phyloP scores from a whole-genome alignment of 2,888 invertebrate species.

The Subacronicta megacephala region DNA sequence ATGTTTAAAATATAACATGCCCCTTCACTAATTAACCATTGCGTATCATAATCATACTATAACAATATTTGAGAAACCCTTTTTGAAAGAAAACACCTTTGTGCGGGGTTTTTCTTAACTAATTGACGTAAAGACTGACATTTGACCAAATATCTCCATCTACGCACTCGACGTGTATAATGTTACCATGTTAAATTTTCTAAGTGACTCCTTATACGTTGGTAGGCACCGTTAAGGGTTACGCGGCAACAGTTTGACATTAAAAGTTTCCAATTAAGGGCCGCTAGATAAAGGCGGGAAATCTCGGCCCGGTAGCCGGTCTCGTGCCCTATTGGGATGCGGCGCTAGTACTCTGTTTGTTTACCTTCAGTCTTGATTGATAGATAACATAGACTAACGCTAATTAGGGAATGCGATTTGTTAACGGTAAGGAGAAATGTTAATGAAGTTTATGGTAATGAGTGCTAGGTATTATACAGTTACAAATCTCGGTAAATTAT shows the following conservation, averaged over 20 bases:
- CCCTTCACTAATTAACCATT: too few species aligned
- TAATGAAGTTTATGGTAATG: conserved; percentile 38
- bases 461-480: too few species aligned
- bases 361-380: conserved; percentile 58
- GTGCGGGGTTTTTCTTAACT: background rate
- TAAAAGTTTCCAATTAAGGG: conserved; percentile 69
- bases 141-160: conserved; percentile 46
- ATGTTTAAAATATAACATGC: too few species aligned
- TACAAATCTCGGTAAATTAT: too few species aligned
- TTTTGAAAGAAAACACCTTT: too few species aligned
- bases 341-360: conserved; percentile 49
- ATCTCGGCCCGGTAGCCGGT: conserved; percentile 49
- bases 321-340: conserved; percentile 58
- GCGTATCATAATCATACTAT: too few species aligned
- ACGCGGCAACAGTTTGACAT: conserved; percentile 57
- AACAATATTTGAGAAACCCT: too few species aligned
- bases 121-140: conserved; percentile 39
- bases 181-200: conserved; percentile 53
- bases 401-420: conserved; percentile 49
- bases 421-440: conserved; percentile 46
- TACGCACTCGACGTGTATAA: conserved; percentile 43
- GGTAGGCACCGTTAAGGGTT: conserved; percentile 46
- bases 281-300: conserved; percentile 58
- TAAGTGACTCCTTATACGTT: conserved; percentile 50
- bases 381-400: conserved; percentile 56